phyloP scores from a whole-genome alignment of 1,140 invertebrate genomes.

The Proctacanthus coquilletti region DNA sequence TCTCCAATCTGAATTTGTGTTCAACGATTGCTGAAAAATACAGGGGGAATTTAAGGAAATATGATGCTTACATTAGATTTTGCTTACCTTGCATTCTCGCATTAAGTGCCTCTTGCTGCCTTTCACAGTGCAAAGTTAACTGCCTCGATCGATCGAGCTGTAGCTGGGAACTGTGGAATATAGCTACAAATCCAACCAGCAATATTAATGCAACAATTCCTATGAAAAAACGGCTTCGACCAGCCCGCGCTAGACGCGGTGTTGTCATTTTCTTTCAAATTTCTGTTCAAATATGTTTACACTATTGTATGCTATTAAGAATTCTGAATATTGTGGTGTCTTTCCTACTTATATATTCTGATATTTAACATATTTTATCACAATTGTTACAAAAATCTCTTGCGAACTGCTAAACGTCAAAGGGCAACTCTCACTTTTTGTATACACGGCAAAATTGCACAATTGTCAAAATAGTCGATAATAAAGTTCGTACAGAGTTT shows the following conservation, averaged over 20 bases:
- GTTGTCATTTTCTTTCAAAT: slow-evolving; percentile 33
- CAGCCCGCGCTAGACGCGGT: slow-evolving; percentile 34
- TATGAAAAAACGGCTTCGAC: slow-evolving; percentile 33
- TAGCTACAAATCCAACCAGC: slow-evolving; percentile 32
- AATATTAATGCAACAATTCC: slow-evolving; percentile 30
- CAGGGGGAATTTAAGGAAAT: not conserved
- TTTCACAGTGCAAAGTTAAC: slow-evolving; percentile 28
- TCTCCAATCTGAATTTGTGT: slow-evolving; percentile 33
- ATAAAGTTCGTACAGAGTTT: no score
- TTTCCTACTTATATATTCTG: no score
- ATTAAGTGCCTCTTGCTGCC: slow-evolving; percentile 34
- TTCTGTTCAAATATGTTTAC: no score
- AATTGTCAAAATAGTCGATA: no score
- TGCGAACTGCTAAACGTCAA: no score
- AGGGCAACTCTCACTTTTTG: no score
- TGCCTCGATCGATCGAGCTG: slow-evolving; percentile 34
- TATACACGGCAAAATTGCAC: no score
- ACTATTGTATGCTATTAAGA: no score
- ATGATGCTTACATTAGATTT: slow-evolving; percentile 3
- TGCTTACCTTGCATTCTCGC: slow-evolving; percentile 33
- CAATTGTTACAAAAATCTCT: no score
- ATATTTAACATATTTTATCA: no score
- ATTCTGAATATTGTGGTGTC: no score
- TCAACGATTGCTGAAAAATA: slow-evolving; percentile 15
- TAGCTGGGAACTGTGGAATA: slow-evolving; percentile 33